Evolutionary conservation across 2,797 vertebrate species (phyloP).

Genomic region (Yasuhikotakia modesta): DNA sequence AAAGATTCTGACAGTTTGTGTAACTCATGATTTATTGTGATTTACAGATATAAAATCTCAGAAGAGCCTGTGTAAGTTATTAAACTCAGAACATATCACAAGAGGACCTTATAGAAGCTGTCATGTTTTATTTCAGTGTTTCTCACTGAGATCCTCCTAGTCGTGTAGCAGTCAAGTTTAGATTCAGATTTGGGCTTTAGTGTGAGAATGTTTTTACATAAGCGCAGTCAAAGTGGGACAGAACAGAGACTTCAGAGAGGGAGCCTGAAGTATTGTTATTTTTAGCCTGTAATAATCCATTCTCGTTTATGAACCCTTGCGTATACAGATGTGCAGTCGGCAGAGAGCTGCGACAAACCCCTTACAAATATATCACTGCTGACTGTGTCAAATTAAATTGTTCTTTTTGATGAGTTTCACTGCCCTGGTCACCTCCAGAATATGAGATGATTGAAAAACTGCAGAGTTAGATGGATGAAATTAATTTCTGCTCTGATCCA

Average conservation of each 20-base stretch:
- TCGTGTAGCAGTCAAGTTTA: conserved; percentile 9
- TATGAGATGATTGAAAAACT: conserved; percentile 30
- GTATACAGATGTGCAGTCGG: conserved; percentile 21
- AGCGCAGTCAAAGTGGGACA: conserved; percentile 30
- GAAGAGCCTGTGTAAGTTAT: too few relatives aligned
- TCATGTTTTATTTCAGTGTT: neutral
- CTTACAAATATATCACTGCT: conserved; percentile 36
- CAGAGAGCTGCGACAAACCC: conserved; percentile 27
- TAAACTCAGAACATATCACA: too few relatives aligned
- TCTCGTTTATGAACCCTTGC: conserved; percentile 34
- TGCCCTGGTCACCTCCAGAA: neutral
- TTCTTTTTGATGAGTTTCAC: neutral
- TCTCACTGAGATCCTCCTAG: neutral
- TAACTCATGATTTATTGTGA: neutral
- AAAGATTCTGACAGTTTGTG: neutral
- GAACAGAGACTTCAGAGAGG: conserved; percentile 53
- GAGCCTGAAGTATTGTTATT: conserved; percentile 59
- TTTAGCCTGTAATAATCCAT: conserved; percentile 46
- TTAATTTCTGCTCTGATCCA: conserved; percentile 28
- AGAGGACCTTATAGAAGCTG: too few relatives aligned
- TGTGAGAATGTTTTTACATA: conserved; percentile 25
- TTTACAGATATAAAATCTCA: too few relatives aligned
- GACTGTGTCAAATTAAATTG: conserved; percentile 38
- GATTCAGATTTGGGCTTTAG: conserved; percentile 20
- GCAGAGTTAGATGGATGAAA: conserved; percentile 31